phyloP scores from a whole-genome alignment of 1,140 invertebrate genomes.

The Globodera rostochiensis region DNA sequence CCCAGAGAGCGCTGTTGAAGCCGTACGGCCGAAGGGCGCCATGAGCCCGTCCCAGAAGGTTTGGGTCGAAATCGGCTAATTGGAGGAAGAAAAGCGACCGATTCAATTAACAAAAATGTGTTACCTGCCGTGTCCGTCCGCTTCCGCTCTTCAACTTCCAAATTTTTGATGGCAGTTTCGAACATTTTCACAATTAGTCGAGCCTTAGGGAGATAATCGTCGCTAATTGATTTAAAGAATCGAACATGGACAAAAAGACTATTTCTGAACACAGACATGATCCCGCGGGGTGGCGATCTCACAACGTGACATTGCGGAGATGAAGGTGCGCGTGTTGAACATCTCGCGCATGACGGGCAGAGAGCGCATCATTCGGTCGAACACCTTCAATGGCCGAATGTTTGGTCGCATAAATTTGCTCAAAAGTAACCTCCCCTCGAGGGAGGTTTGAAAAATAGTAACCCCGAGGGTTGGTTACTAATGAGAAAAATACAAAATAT shows the following conservation, averaged over 20 bases:
- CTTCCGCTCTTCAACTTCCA: conserved; percentile 57
- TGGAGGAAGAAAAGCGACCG: neutral
- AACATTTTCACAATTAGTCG: conserved; percentile 62
- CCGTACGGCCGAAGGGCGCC: conserved; percentile 61
- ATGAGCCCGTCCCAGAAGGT: conserved; percentile 49
- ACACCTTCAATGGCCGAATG: conserved; percentile 34
- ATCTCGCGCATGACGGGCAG: conserved; percentile 62
- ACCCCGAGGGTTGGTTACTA: no score
- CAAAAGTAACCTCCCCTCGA: no score
- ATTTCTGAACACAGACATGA: conserved; percentile 9
- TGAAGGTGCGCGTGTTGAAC: conserved; percentile 62
- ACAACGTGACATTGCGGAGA: conserved; percentile 60
- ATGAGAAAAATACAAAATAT: no score
- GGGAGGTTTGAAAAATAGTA: no score
- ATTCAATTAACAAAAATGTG: neutral
- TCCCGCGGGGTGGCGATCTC: conserved; percentile 49
- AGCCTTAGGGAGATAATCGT: conserved; percentile 42
- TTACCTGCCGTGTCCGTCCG: conserved; percentile 56
- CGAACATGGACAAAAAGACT: no score
- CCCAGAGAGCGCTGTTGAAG: conserved; percentile 53
- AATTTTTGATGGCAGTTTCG: conserved; percentile 59
- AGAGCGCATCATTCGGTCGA: conserved; percentile 38
- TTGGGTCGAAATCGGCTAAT: neutral
- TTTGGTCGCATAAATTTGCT: no score
- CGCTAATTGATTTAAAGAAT: neutral